A percentile compares a stretch with the other conserved stretches of the same genome.
These are phyloP conservation scores for Shargacucullia verbasci DNA, from an alignment of 2,888 invertebrate genomes.

Conservation along the genomic window DNA sequence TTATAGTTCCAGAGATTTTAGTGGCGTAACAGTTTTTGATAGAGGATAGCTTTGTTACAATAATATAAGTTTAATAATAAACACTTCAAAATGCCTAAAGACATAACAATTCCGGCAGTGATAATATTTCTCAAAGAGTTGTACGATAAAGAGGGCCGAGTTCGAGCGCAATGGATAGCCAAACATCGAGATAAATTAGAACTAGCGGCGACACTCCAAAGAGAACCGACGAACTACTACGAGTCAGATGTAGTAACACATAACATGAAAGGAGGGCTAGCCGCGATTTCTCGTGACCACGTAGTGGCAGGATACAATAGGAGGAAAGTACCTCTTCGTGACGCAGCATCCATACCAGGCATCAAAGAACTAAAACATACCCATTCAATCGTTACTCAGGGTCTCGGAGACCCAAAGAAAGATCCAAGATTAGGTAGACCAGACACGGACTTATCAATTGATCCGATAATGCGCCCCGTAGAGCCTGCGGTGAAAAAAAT, in stretches of 20 bases:
- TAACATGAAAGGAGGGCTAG: constrained; percentile 67
- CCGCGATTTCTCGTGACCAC: constrained; percentile 68
- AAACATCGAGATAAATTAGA: constrained; percentile 62
- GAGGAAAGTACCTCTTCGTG: constrained; percentile 61
- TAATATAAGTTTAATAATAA: not conserved
- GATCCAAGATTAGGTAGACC: constrained; percentile 66
- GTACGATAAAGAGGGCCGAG: constrained; percentile 69
- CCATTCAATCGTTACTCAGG: constrained; percentile 66
- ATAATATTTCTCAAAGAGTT: constrained; percentile 70
- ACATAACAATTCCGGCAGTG: constrained; percentile 69
- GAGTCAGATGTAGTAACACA: constrained; percentile 68
- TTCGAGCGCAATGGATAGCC: constrained; percentile 69
- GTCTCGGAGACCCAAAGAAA: constrained; percentile 65
- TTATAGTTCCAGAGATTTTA: too few relatives aligned
- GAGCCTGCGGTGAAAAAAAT: constrained; percentile 59
- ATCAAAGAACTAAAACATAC: constrained; percentile 61
- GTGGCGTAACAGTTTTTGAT: too few relatives aligned
- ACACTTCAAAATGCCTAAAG: constrained; percentile 63
- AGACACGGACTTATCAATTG: constrained; percentile 58
- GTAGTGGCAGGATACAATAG: constrained; percentile 61
- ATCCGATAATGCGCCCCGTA: constrained; percentile 72
- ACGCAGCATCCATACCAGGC: constrained; percentile 63
- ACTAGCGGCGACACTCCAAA: constrained; percentile 66
- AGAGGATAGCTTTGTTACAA: not conserved
- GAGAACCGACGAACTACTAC: constrained; percentile 68